A percentile compares a stretch with the other conserved stretches of the same genome.
Evolutionary conservation across 1,140 invertebrate species (phyloP).

Genomic region (Hyles vespertilio): DNA sequence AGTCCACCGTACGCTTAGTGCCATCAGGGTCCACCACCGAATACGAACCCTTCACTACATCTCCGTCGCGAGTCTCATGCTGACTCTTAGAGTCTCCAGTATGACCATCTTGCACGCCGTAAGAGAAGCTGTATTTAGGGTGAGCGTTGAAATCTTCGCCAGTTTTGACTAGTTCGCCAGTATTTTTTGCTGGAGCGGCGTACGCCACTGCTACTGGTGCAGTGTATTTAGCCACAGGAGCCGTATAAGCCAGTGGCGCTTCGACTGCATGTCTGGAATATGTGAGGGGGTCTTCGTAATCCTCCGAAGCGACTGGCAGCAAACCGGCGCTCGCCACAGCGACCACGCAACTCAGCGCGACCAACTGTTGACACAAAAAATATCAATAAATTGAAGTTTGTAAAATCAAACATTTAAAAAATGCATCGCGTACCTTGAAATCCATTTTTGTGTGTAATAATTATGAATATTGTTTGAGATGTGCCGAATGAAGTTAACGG

Average conservation of each 20-base stretch:
- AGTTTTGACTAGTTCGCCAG: constrained; percentile 36
- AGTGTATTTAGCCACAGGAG: constrained; percentile 29
- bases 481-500: constrained; percentile 24
- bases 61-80: constrained; percentile 79
- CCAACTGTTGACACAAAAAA: constrained; percentile 27
- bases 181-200: constrained; percentile 44
- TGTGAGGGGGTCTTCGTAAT: constrained; percentile 38
- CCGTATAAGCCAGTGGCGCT: constrained; percentile 27
- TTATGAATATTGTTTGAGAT: constrained; percentile 26
- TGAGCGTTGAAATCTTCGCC: constrained; percentile 33
- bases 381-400: background rate
- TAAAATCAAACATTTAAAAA: background rate
- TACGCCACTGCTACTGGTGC: constrained; percentile 29
- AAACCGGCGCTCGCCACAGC: constrained; percentile 31
- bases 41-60: constrained; percentile 79
- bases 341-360: constrained; percentile 28
- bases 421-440: constrained; percentile 39
- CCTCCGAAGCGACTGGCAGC: constrained; percentile 31
- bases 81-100: constrained; percentile 82
- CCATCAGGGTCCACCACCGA: constrained; percentile 81
- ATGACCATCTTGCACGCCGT: constrained; percentile 79
- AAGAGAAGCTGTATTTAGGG: constrained; percentile 73
- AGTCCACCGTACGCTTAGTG: constrained; percentile 80
- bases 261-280: constrained; percentile 24
- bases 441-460: constrained; percentile 38